Conservation (phyloP, 1,140 invertebrate species). For the Cotesia vestalis region DNA sequence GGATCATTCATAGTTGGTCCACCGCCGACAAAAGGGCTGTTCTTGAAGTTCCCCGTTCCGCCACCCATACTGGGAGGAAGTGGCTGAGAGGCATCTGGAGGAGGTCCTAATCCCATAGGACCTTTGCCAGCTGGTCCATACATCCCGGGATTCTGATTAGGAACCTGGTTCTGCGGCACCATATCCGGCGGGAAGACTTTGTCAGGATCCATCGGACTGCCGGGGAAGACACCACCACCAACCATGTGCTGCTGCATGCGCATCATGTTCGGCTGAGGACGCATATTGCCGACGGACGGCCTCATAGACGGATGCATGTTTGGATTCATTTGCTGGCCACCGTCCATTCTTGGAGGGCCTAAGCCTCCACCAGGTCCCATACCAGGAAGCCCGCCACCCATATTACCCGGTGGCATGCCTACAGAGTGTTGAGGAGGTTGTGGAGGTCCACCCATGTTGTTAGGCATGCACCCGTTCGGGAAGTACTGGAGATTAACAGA, state of each 20-base stretch:
- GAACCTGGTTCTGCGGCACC: slow-evolving; percentile 53
- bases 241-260: slow-evolving; percentile 71
- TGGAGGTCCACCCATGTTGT: slow-evolving; percentile 51
- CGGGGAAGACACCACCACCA: slow-evolving; percentile 63
- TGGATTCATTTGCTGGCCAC: slow-evolving; percentile 53
- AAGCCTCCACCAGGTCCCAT: slow-evolving; percentile 36
- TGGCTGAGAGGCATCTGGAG: slow-evolving; percentile 74
- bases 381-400: slow-evolving; percentile 40
- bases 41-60: slow-evolving; percentile 77
- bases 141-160: slow-evolving; percentile 65
- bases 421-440: no score
- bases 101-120: slow-evolving; percentile 66
- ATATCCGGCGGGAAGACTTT: slow-evolving; percentile 64
- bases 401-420: slow-evolving; percentile 47
- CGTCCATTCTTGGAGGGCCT: slow-evolving; percentile 50
- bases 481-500: slow-evolving; percentile 79
- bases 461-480: slow-evolving; percentile 67
- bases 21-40: slow-evolving; percentile 81
- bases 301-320: slow-evolving; percentile 62
- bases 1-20: slow-evolving; percentile 87
- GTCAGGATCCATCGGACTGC: slow-evolving; percentile 63
- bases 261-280: slow-evolving; percentile 65
- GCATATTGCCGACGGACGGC: slow-evolving; percentile 56
- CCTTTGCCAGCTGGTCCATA: slow-evolving; percentile 65
- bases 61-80: slow-evolving; percentile 83